Evolutionary conservation across 2,797 vertebrate species (phyloP).

Genomic region (Platalea minor): DNA sequence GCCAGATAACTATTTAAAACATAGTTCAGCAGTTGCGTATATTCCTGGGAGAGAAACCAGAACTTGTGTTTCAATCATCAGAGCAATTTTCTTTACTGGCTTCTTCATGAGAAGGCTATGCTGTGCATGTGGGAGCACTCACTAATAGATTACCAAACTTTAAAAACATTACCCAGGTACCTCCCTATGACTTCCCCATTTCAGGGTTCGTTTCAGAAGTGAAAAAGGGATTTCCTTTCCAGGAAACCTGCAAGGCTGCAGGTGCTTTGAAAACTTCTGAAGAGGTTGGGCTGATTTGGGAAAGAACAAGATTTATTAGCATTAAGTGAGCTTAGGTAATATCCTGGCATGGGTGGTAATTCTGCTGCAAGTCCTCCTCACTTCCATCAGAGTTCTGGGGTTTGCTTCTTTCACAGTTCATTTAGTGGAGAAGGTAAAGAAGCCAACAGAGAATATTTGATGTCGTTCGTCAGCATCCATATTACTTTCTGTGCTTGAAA

Average conservation of each 20-base stretch:
- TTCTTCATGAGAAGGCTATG: not conserved
- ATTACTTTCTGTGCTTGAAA: not conserved
- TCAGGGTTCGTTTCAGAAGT: not conserved
- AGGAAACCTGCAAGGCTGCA: not conserved
- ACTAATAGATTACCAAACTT: not conserved
- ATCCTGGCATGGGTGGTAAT: not conserved
- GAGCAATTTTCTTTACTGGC: constrained; percentile 25
- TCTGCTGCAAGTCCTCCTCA: not conserved
- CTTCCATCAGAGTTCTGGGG: not conserved
- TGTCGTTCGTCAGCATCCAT: not conserved
- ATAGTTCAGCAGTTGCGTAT: not conserved
- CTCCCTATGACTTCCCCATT: not conserved
- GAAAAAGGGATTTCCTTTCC: not conserved
- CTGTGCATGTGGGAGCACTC: not conserved
- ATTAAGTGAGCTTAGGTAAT: not conserved
- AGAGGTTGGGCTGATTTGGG: not conserved
- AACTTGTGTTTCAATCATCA: constrained; percentile 36
- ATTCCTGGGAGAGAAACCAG: not conserved
- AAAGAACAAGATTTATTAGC: constrained; percentile 4
- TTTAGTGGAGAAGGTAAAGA: not conserved
- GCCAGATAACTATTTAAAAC: constrained; percentile 1
- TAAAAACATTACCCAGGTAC: not conserved
- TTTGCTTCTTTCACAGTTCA: not conserved
- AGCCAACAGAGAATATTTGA: not conserved
- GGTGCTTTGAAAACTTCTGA: not conserved